Conservation (phyloP, 2,797 vertebrate species). For the Galaxias olidus region DNA sequence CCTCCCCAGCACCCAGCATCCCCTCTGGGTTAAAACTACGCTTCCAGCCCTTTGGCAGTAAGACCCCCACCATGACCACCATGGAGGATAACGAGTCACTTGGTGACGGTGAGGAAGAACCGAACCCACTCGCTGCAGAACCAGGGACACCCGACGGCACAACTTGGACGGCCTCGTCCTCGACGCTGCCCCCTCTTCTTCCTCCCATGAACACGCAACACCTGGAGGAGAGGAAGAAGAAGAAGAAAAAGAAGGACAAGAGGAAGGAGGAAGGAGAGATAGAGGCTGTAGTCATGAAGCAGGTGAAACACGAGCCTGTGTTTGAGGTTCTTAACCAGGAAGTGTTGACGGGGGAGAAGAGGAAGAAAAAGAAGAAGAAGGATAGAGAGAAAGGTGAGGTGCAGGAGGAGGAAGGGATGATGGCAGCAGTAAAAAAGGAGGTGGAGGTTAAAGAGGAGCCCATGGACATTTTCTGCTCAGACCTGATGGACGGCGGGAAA, state of each 20-base stretch:
- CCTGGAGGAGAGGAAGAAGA: slow-evolving; percentile 30
- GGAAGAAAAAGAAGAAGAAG: slow-evolving; percentile 59
- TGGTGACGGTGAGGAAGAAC: no score
- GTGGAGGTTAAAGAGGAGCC: slow-evolving; percentile 49
- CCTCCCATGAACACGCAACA: slow-evolving; percentile 20
- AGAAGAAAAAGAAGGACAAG: slow-evolving; percentile 59
- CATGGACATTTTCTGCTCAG: slow-evolving; percentile 20
- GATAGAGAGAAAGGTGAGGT: slow-evolving; percentile 43
- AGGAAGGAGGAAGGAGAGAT: slow-evolving; percentile 10
- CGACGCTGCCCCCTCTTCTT: slow-evolving; percentile 31
- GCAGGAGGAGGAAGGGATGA: slow-evolving; percentile 42
- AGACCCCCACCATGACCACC: slow-evolving; percentile 42
- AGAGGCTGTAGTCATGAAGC: slow-evolving; percentile 19
- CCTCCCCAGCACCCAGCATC: slow-evolving; percentile 69
- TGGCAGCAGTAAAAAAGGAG: slow-evolving; percentile 34
- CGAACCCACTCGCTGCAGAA: background rate
- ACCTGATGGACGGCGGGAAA: slow-evolving; percentile 31
- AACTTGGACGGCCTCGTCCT: slow-evolving; percentile 26
- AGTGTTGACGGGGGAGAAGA: slow-evolving; percentile 40
- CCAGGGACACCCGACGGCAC: background rate
- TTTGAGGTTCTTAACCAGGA: background rate
- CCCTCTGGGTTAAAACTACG: slow-evolving; percentile 78
- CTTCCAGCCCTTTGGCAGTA: slow-evolving; percentile 82
- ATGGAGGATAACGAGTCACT: slow-evolving; percentile 33
- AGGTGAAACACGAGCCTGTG: slow-evolving; percentile 39